Base-by-base conservation (phyloP, 2,797 vertebrate genomes). In the Lindbergichthys nudifrons region DNA sequence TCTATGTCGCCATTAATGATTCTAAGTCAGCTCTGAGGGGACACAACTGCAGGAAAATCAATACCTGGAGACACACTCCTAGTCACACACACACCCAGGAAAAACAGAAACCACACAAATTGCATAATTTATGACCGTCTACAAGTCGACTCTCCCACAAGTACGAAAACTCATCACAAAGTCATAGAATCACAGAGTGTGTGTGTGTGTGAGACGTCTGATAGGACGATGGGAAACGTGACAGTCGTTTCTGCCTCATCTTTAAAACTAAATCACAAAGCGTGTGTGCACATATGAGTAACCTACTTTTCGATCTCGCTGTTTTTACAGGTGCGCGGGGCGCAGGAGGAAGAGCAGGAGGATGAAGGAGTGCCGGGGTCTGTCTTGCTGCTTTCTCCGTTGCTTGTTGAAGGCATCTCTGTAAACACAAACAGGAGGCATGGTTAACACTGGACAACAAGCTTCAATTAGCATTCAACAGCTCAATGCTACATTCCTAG, bases 351-450 rank as follows among this genome's bases (percentile, higher is more conserved):
- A 89, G 94, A 97, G 94, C 93, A 96, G 84, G 96, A 97, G 78
- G 89, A 93, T 21, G 87, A 93, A 9, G 97, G 96, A 85, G 97
- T 95, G 93, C 96, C 96, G 79, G 96, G 93, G 80, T 99, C 98
- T 70, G 96, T 96, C 91, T 98, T 99, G 95, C 96, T 97, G 95
- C 96, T 95, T 88, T 99, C 98, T 0, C 98, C 97, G 3, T 99
- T 99, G 96, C 98, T 99, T 32, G 98, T 99, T 57, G 98, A 99
- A 50, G 98, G 98, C 97, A 99, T 99, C 94, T 99, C 98, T 99
- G 91, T 30, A 15, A 66, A 75, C 23, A 67, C 0, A 77, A 16
- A 46, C 16, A 26, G 42, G 5, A 0, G 0, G 63, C 10, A 15
- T 1, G 3, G 23, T 68, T 32, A 63, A 26, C 1, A 14, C 9